Conservation (phyloP, 92 coral and sea anemone species). For the Paragorgia papillata region DNA sequence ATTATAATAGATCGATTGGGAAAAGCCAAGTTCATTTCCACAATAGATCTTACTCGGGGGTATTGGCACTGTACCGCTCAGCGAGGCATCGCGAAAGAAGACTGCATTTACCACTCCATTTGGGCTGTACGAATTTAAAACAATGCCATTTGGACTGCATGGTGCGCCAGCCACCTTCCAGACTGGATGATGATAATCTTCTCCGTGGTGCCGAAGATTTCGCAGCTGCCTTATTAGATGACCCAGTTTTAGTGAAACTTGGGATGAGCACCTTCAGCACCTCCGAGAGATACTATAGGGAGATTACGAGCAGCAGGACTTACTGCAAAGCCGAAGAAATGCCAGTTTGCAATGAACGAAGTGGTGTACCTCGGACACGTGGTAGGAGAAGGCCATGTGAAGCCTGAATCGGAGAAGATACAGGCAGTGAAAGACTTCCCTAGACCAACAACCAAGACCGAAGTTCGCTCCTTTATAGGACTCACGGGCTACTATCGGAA, state of each 20-base stretch:
- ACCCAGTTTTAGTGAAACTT: constrained; percentile 28
- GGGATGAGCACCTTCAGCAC: constrained; percentile 34
- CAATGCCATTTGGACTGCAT: too few relatives aligned
- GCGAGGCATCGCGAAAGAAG: neutral
- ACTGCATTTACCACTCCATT: neutral
- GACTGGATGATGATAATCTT: neutral
- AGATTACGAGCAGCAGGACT: constrained; percentile 31
- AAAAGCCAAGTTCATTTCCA: constrained; percentile 16
- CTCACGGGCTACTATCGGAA: constrained; percentile 45
- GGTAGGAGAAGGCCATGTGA: constrained; percentile 7
- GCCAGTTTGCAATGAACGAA: constrained; percentile 19
- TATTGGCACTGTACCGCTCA: neutral
- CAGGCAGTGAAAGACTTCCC: constrained; percentile 20
- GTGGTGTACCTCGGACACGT: constrained; percentile 44
- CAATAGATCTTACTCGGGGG: neutral
- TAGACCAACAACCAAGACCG: constrained; percentile 48
- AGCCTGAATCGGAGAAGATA: constrained; percentile 22
- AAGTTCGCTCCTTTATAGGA: constrained; percentile 38
- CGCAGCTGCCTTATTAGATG: constrained; percentile 51
- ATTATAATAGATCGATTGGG: constrained; percentile 18
- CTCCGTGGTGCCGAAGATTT: neutral
- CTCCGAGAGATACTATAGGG: constrained; percentile 36
- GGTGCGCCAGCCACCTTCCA: too few relatives aligned
- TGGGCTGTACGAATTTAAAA: constrained; percentile 11
- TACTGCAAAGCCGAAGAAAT: constrained; percentile 52